phyloP scores from a whole-genome alignment of 1,140 invertebrate genomes.

The Spodoptera frugiperda region DNA sequence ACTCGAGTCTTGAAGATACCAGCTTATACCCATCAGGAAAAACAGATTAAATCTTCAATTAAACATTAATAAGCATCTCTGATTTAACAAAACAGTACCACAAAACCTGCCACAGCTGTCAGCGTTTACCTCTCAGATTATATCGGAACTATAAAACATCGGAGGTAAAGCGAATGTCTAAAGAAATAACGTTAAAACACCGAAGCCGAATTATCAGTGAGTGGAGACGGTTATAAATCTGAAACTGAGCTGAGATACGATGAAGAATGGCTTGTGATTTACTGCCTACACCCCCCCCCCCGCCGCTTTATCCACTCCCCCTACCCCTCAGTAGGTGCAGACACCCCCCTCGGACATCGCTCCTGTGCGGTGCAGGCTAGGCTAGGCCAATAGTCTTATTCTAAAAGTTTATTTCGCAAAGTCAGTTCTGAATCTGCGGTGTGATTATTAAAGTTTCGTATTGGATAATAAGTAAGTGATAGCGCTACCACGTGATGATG shows the following conservation, averaged over 20 bases:
- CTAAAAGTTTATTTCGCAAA: no score
- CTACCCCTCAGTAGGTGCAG: neutral
- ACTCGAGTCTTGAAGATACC: no score
- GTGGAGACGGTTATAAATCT: slow-evolving; percentile 39
- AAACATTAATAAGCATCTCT: no score
- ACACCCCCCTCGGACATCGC: slow-evolving; percentile 1
- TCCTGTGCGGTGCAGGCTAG: slow-evolving; percentile 1
- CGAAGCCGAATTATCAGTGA: slow-evolving; percentile 24
- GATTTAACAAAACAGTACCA: no score
- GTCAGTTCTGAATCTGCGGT: no score
- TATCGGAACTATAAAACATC: neutral
- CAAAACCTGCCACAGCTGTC: neutral
- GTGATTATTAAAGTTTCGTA: no score
- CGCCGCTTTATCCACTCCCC: neutral
- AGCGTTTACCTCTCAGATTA: neutral
- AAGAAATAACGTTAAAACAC: slow-evolving; percentile 24
- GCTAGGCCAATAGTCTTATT: neutral
- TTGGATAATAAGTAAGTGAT: no score
- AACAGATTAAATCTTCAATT: no score
- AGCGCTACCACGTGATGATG: no score
- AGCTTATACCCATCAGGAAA: no score
- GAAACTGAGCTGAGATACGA: slow-evolving; percentile 40
- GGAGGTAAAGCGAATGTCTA: neutral
- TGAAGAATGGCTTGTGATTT: slow-evolving; percentile 42
- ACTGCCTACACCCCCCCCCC: slow-evolving; percentile 3